Evolutionary conservation across 2,888 invertebrate genomes (phyloP), one percentile per base, ranked within the genome.

Genomic region (Laothoe populi): DNA sequence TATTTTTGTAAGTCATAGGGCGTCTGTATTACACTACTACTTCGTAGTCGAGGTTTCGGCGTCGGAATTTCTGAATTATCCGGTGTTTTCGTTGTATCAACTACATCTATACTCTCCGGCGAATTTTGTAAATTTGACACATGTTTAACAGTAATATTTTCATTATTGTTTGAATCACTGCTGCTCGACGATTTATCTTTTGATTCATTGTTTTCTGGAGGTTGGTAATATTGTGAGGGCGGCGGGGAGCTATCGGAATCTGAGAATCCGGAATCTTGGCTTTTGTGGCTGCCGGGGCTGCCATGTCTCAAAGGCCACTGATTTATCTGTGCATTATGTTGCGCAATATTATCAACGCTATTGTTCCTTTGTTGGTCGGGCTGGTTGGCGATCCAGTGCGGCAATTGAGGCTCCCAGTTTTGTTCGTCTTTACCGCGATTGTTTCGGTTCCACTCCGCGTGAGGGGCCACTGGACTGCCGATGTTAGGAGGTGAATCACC

Each of bases 241-340:
- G 93, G 92, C n/a, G 94, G 94, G 0, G 95, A 95, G 71, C 94
- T 94, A 74, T 96, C 96, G 0, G 96, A 96, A 76, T 96, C 96
- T 0, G 96, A 96, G 83, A 96, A 96, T 0, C 96, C 96, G 0
- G 96, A 96, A 83, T 96, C 96, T 84, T 96, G 96, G 76, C 96
- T 96, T 66, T 95, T 95, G 67, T 96, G 95, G 80, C 96, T 95
- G 31, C 87, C 95, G 68, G 90, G 94, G 77, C 92, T 94, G 75
- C 90, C 93, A 65, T 88, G 92, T 23, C 93, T 83, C 26, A 90
- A 81, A 38, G 92, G 92, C 93, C 93, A 93, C 66, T 85, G 89
- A 70, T 90, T 86, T 63, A 86, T 75, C 71, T 79, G 90, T 64
- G 77, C 80, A 70, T 83, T 80, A 66, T 84, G 85, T 69, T 80